Evolutionary conservation across 2,888 invertebrate genomes (phyloP).

Genomic region (Baronia brevicornis): DNA sequence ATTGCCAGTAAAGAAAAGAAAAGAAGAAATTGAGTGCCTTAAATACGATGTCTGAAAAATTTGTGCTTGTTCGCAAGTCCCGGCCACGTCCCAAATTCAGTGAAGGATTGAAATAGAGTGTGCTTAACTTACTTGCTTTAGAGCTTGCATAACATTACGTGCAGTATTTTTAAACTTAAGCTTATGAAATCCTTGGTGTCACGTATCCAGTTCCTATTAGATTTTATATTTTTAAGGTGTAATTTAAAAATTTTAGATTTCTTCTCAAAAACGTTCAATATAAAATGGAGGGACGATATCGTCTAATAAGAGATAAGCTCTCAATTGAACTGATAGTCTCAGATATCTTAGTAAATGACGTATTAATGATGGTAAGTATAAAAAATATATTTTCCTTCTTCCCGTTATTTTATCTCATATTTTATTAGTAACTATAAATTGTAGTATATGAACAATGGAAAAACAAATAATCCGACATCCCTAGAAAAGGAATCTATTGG

Average conservation of each 20-base stretch:
- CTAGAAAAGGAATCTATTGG: conserved; percentile 29
- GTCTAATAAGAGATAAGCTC: conserved; percentile 38
- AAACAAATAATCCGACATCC: conserved; percentile 14
- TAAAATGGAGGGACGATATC: conserved; percentile 44
- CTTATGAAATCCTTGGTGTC: too few species aligned
- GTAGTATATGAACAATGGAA: conserved; percentile 30
- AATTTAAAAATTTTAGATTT: conserved; percentile 40
- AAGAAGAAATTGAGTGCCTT: too few species aligned
- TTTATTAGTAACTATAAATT: conserved; percentile 19
- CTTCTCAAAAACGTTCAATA: conserved; percentile 43
- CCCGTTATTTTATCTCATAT: neutral
- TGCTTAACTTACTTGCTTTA: too few species aligned
- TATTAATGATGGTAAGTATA: conserved; percentile 40
- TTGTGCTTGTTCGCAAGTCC: too few species aligned
- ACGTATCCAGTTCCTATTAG: too few species aligned
- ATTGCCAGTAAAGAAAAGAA: too few species aligned
- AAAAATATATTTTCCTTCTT: neutral
- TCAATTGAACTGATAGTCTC: conserved; percentile 41
- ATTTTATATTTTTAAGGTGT: too few species aligned
- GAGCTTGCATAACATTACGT: too few species aligned
- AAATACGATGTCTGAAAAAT: too few species aligned
- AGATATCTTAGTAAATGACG: conserved; percentile 28
- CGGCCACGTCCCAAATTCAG: too few species aligned
- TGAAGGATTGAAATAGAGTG: too few species aligned
- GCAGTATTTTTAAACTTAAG: too few species aligned